Evolutionary conservation across 2,888 invertebrate species (phyloP), one percentile per base, ranked within the genome.

Genomic region (Dexiosoma caninum): DNA sequence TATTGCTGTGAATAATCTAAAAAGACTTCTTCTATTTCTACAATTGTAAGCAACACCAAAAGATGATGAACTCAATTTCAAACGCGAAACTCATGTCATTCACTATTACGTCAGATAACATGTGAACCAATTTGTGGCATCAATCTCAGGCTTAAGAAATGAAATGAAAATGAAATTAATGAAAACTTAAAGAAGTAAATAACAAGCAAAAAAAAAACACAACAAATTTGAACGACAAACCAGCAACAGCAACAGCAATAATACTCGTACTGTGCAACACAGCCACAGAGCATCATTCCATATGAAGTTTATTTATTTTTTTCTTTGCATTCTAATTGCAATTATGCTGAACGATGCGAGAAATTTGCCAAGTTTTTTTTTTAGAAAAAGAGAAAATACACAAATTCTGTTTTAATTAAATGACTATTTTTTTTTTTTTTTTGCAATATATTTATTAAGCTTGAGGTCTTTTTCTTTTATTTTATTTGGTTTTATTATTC

Each of bases 101-200:
- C 78, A 64, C 75, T 53, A 72, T 83, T 83, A 82, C 83, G 81
- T 83, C 81, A 83, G 70, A 53, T 62, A 69, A 82, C 82, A 87
- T 87, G 87, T 87, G 87, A 87, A 87, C 87, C 87, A 87, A 87
- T 87, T 87, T 87, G 86, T 86, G 87, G 87, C 87, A 87, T 87
- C 86, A 87, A 87, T 87, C 87, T 87, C 87, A 87, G 87, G 87
- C 87, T 85, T 85, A 85, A 86, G 77, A 81, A 83, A 82, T 78
- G 76, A 62, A 74, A 72, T 74, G 74, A 74, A 74, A 64, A 80
- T 67, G 77, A 82, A 77, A 72, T 69, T 75, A 71, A 69, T 69
- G 74, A 70, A 80, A 82, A 78, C 59, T 51, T 16, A 32, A 46
- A 62, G 32, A 62, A 62, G 32, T 35, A 49, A 37, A 57, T 37